Evolutionary conservation across 2,797 vertebrate species (phyloP).

Genomic region (Galago senegalensis): DNA sequence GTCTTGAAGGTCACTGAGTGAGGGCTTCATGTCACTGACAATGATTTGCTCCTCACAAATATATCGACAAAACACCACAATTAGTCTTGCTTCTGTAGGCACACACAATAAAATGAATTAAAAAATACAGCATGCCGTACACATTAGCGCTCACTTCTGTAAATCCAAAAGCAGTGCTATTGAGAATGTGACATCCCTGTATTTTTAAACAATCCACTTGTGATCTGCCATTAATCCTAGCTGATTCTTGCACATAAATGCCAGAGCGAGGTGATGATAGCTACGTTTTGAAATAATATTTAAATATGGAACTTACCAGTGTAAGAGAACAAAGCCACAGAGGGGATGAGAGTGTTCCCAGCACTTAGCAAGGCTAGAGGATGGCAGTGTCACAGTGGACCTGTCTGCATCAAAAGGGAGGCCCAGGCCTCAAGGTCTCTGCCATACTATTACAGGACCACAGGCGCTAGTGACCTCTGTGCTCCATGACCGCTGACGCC

Average conservation of each 20-base stretch:
- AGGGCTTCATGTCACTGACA: slow-evolving; percentile 92
- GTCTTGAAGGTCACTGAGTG: slow-evolving; percentile 92
- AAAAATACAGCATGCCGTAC: slow-evolving; percentile 85
- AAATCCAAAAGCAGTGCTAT: slow-evolving; percentile 82
- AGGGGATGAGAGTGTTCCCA: slow-evolving; percentile 74
- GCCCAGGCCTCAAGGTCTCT: slow-evolving; percentile 88
- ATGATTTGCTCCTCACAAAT: slow-evolving; percentile 92
- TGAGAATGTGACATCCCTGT: slow-evolving; percentile 71
- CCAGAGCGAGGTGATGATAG: slow-evolving; percentile 64
- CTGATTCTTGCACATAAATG: slow-evolving; percentile 64
- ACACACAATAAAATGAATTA: slow-evolving; percentile 92
- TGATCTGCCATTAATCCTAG: slow-evolving; percentile 78
- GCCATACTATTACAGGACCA: slow-evolving; percentile 83
- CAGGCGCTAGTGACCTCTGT: slow-evolving; percentile 84
- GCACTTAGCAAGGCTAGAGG: slow-evolving; percentile 90
- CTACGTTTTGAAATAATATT: slow-evolving; percentile 53
- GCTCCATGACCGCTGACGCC: slow-evolving; percentile 57
- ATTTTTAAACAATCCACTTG: slow-evolving; percentile 75
- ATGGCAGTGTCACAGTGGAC: slow-evolving; percentile 87
- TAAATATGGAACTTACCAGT: slow-evolving; percentile 67
- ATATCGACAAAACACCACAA: slow-evolving; percentile 93
- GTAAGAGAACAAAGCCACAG: slow-evolving; percentile 49
- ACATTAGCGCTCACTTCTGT: slow-evolving; percentile 82
- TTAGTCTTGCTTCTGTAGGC: slow-evolving; percentile 95
- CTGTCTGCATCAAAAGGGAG: slow-evolving; percentile 86